phyloP scores from a whole-genome alignment of 2,113 vertebrate species.

The Coturnix japonica region DNA sequence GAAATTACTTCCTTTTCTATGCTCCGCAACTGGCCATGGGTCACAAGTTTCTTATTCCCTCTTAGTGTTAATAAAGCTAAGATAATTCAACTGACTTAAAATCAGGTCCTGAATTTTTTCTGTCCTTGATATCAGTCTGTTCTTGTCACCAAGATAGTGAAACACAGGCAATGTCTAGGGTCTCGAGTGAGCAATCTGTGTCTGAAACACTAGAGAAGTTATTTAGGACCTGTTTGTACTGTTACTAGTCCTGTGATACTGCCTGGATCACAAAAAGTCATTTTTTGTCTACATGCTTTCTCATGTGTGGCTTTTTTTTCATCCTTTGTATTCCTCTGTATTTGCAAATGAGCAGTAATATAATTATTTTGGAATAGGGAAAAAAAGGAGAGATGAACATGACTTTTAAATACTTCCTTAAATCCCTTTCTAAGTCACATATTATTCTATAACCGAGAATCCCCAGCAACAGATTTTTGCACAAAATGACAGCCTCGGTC shows the following conservation, averaged over 20 bases:
- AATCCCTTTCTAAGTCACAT: background rate
- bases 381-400: background rate
- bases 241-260: background rate
- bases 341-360: background rate
- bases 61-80: background rate
- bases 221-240: background rate
- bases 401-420: background rate
- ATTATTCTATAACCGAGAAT: background rate
- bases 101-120: background rate
- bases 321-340: background rate
- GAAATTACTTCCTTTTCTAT: constrained; percentile 63
- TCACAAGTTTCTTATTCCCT: constrained; percentile 37
- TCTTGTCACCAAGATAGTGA: background rate
- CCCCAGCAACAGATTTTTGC: background rate
- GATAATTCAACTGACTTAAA: background rate
- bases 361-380: background rate
- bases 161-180: background rate
- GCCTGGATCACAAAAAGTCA: background rate
- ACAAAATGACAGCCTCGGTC: background rate
- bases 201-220: background rate
- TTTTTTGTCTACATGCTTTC: background rate
- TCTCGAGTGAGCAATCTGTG: background rate
- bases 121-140: background rate
- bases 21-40: background rate
- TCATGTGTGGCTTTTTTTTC: background rate